Conservation (phyloP, 2,888 invertebrate species). For the Drosophila ochracea region DNA sequence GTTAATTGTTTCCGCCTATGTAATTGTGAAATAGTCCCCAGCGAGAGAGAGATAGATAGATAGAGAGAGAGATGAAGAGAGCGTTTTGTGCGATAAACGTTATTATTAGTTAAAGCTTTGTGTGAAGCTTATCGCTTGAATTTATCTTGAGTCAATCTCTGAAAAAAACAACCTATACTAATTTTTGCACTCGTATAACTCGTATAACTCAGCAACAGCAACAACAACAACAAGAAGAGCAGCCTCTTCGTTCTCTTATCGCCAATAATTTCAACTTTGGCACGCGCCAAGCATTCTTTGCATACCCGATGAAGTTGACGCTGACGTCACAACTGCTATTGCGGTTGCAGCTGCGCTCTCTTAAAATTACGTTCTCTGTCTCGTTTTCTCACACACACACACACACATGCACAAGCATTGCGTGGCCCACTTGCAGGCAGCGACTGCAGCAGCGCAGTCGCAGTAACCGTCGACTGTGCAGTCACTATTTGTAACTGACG, state of each 20-base stretch:
- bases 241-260: constrained; percentile 15
- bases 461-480: constrained; percentile 24
- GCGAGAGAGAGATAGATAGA: background rate
- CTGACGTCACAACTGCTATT: constrained; percentile 15
- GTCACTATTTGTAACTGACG: constrained; percentile 44
- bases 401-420: constrained; percentile 21
- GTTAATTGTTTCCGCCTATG: constrained; percentile 69
- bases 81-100: constrained; percentile 20
- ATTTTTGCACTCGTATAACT: background rate
- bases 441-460: constrained; percentile 24
- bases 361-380: background rate
- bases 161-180: constrained; percentile 28
- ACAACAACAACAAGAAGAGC: constrained; percentile 1
- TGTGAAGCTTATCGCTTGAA: constrained; percentile 25
- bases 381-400: background rate
- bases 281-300: constrained; percentile 53
- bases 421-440: constrained; percentile 57
- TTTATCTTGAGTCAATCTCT: constrained; percentile 43
- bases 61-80: background rate
- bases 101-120: constrained; percentile 37
- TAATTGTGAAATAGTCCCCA: constrained; percentile 52
- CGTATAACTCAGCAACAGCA: background rate
- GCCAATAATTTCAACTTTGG: constrained; percentile 29
- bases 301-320: constrained; percentile 10
- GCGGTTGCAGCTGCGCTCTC: constrained; percentile 50